Evolutionary conservation across 2,888 invertebrate genomes (phyloP).

Genomic region (Cinara cedri): DNA sequence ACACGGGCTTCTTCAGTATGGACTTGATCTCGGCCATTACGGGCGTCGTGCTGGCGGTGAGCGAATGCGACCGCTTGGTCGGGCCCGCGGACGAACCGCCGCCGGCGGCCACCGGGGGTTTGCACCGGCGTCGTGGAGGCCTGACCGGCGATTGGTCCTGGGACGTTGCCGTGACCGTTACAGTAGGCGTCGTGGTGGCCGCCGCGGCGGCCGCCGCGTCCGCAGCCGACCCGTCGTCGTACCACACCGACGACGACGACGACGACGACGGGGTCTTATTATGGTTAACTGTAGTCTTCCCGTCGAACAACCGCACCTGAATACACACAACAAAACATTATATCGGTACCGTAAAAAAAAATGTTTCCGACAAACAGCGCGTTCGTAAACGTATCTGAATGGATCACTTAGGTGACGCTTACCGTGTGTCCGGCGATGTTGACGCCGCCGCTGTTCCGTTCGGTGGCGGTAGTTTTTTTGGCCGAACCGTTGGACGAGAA

Average conservation of each 20-base stretch:
- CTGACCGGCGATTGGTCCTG: conserved; percentile 64
- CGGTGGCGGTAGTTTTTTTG: conserved; percentile 58
- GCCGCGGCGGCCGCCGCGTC: conserved; percentile 6
- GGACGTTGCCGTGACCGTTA: conserved; percentile 57
- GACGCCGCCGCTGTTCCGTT: conserved; percentile 63
- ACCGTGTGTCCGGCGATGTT: conserved; percentile 74
- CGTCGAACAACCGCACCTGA: conserved; percentile 59
- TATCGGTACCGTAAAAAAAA: no score
- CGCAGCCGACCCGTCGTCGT: conserved; percentile 56
- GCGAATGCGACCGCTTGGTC: conserved; percentile 60
- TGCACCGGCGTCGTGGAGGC: conserved; percentile 71
- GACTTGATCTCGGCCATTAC: conserved; percentile 64
- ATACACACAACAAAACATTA: not conserved
- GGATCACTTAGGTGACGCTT: no score
- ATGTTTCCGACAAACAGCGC: no score
- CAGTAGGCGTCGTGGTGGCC: not conserved
- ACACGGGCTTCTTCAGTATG: conserved; percentile 66
- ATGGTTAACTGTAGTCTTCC: conserved; percentile 58
- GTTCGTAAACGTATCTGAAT: no score
- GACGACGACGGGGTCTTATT: not conserved
- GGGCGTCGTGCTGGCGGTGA: conserved; percentile 58
- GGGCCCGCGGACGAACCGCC: conserved; percentile 65
- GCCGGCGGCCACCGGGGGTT: conserved; percentile 66
- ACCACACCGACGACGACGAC: conserved; percentile 27
- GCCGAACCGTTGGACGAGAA: conserved; percentile 64